phyloP scores from a whole-genome alignment of 2,113 vertebrate species.

The Illadopsis cleaveri region DNA sequence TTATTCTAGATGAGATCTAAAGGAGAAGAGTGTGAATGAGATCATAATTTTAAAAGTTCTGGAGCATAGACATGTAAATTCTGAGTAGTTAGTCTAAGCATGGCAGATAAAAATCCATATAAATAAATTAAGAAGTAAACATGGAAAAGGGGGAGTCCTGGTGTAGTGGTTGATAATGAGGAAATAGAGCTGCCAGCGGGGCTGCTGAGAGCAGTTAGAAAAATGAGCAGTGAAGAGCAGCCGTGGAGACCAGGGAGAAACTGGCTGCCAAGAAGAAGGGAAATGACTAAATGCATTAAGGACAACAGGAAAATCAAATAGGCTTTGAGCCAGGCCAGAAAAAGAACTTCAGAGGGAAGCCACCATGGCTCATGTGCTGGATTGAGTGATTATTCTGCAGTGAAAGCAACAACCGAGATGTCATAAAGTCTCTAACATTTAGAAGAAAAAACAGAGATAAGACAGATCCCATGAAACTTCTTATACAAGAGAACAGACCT shows the following conservation, averaged over 20 bases:
- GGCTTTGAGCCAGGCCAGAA: conserved; percentile 45
- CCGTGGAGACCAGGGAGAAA: neutral
- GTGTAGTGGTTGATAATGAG: neutral
- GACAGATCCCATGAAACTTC: neutral
- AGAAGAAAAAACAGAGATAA: neutral
- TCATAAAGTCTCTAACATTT: neutral
- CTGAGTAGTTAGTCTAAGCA: neutral
- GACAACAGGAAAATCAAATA: conserved; percentile 50
- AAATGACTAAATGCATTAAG: conserved; percentile 54
- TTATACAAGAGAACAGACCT: neutral
- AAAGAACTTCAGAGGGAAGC: conserved; percentile 19
- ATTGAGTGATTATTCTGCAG: neutral
- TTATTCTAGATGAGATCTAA: neutral
- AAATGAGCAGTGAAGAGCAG: conserved; percentile 19
- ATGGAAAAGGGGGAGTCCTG: neutral
- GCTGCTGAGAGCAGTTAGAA: conserved; percentile 38
- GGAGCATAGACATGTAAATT: neutral
- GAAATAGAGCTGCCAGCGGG: neutral
- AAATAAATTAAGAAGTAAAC: neutral
- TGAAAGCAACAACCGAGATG: neutral
- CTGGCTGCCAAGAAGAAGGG: conserved; percentile 43
- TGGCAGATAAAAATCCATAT: neutral
- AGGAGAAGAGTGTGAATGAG: neutral
- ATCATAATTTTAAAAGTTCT: neutral
- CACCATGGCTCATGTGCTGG: neutral